These are phyloP conservation scores for Rhinogobio ventralis DNA, from an alignment of 2,797 vertebrate genomes.

Conservation along the genomic window DNA sequence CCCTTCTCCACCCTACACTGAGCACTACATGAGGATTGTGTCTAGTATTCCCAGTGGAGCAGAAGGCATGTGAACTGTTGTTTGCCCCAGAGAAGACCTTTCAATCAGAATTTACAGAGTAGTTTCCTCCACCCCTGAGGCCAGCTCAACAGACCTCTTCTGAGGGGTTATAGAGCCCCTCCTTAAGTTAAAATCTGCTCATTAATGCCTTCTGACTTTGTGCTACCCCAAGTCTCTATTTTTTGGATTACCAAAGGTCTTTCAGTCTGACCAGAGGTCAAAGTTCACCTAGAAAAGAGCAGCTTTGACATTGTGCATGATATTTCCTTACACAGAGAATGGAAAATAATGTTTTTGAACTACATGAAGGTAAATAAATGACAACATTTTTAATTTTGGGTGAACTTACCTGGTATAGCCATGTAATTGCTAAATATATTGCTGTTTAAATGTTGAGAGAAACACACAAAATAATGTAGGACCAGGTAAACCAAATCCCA, in stretches of 20 bases:
- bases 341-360: not conserved
- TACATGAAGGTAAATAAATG: not conserved
- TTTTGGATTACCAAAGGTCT: not conserved
- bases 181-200: not conserved
- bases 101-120: not conserved
- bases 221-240: not conserved
- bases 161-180: not conserved
- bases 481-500: not conserved
- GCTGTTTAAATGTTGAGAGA: not conserved
- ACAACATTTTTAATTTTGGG: not conserved
- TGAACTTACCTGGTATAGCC: not conserved
- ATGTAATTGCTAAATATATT: constrained; percentile 18
- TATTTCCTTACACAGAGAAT: not conserved
- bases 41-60: not conserved
- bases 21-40: not conserved
- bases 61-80: not conserved
- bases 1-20: not conserved
- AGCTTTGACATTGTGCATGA: not conserved
- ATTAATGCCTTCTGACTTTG: not conserved
- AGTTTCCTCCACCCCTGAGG: not conserved
- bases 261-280: not conserved
- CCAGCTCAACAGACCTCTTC: not conserved
- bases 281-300: not conserved
- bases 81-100: not conserved
- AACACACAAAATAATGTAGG: not conserved